phyloP scores from a whole-genome alignment of 2,113 vertebrate genomes.

The Micronycteris hirsuta region DNA sequence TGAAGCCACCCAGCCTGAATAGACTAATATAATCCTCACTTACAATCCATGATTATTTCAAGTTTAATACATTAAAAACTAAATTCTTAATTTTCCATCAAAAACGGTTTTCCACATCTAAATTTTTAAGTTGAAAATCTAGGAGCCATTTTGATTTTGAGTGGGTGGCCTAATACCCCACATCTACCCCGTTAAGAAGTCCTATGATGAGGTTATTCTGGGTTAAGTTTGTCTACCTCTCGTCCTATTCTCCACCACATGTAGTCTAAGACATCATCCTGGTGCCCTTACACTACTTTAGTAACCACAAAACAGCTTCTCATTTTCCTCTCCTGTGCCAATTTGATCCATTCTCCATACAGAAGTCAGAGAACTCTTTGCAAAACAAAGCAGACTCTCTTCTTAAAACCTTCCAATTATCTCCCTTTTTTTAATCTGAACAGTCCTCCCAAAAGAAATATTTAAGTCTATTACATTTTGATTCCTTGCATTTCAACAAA shows the following conservation, averaged over 20 bases:
- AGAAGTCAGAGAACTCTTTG: not conserved
- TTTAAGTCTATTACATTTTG: not conserved
- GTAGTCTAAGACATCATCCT: not conserved
- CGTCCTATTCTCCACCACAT: not conserved
- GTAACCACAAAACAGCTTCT: not conserved
- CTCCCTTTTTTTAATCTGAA: not conserved
- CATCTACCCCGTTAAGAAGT: not conserved
- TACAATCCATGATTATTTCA: not conserved
- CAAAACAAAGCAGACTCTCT: not conserved
- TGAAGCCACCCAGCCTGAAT: too few species aligned
- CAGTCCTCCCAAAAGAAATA: not conserved
- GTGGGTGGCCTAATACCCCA: not conserved
- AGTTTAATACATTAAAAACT: not conserved
- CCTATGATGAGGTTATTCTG: not conserved
- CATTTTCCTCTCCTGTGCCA: not conserved
- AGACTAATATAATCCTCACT: not conserved
- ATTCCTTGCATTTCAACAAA: not conserved
- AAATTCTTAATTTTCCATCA: not conserved
- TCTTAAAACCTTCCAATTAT: not conserved
- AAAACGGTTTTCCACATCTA: not conserved
- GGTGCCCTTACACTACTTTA: not conserved
- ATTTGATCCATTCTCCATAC: not conserved
- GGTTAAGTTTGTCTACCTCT: not conserved
- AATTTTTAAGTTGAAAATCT: not conserved
- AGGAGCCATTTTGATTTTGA: not conserved